Evolutionary conservation across 2,113 vertebrate genomes (phyloP), one percentile per base, ranked within the genome.

Genomic region (Tretioscincus oriximinensis): DNA sequence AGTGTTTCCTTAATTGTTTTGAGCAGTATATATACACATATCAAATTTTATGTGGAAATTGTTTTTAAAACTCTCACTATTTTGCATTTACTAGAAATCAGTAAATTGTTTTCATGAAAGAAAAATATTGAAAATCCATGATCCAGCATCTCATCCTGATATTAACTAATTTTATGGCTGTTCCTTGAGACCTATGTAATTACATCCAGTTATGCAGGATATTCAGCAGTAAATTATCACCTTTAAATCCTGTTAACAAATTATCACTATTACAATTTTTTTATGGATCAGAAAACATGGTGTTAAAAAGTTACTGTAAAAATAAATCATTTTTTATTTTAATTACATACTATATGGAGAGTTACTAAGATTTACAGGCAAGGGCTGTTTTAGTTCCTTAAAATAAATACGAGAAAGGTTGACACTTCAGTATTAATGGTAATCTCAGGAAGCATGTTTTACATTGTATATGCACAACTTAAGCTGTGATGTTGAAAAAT

Each of bases 361-460:
- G 51, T 18, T 68, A 67, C 51, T 45, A 66, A 83, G 54, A 82
- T 86, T 54, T 71, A 76, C 49, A 67, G 16, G 2, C 0, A 65
- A n/a, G 29, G 69, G 1, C 9, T 51, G 26, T 61, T 83, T 49
- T 73, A 61, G 35, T 77, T 84, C 81, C 2, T 20, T 74, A 73
- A 69, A 49, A 75, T 90, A 51, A 70, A 88, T 78, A 11, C 3
- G 8, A 81, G 65, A 31, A 90, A 64, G 73, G 9, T 1, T 51
- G 73, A 45, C n/a, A 2, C 79, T 73, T 72, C 49, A 26, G 22
- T 10, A 12, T 14, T 65, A n/a, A 54, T 51, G 35, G 16, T 22
- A 66, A 31, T 58, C 68, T 77, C 45, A 77, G 65, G 65, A 29
- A 66, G 1, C n/a, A 14, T 66, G 65, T 81, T 81, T 28, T 35